Percentiles rank a stretch among this genome's conserved stretches.
Conservation (phyloP, 2,113 vertebrate genomes). For the Oncorhynchus tshawytscha region DNA sequence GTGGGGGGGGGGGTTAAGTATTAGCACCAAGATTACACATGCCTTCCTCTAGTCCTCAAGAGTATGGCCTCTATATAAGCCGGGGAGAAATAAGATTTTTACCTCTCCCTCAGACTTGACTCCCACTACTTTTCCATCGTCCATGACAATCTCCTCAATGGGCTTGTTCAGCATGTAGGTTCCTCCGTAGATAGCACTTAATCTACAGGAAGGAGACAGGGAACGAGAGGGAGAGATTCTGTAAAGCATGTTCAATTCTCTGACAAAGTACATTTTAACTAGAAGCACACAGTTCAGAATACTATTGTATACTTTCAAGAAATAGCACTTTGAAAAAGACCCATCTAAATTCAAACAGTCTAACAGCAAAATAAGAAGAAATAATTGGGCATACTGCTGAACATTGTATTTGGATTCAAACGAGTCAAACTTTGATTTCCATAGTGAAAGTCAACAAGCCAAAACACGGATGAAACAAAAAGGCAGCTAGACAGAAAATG, state of each 20-base stretch:
- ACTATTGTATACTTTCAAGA: background rate
- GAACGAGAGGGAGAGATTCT: background rate
- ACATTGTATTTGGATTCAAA: background rate
- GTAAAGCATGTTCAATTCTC: background rate
- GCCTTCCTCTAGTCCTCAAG: background rate
- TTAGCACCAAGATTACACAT: background rate
- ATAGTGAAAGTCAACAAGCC: background rate
- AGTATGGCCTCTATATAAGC: background rate
- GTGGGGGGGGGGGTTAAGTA: background rate
- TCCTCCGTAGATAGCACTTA: conserved; percentile 98
- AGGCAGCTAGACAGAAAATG: background rate
- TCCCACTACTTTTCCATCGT: conserved; percentile 92
- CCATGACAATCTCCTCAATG: conserved; percentile 91
- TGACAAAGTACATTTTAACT: background rate
- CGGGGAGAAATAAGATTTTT: conserved; percentile 13
- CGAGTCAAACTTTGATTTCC: background rate
- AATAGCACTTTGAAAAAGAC: background rate
- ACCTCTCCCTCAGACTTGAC: conserved; percentile 99
- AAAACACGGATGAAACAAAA: background rate
- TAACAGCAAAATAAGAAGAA: too few species aligned
- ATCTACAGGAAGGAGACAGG: conserved; percentile 66
- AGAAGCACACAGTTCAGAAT: background rate
- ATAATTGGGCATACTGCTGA: background rate
- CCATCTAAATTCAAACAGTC: too few species aligned
- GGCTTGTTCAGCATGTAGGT: conserved; percentile 99